These are phyloP conservation scores for Andrena trimmerana DNA, from an alignment of 2,888 invertebrate genomes.

Conservation along the genomic window DNA sequence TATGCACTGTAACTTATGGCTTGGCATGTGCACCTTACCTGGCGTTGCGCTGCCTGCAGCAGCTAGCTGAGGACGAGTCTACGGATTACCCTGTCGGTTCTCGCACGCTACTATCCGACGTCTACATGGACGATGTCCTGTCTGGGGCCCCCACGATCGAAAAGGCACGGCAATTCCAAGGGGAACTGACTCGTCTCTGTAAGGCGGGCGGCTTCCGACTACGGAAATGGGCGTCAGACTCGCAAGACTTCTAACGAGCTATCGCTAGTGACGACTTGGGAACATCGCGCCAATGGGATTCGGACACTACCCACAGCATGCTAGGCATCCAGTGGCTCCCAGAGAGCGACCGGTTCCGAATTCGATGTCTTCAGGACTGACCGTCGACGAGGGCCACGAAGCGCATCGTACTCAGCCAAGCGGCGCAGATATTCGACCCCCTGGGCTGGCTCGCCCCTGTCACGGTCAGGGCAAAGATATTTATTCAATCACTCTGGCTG, in stretches of 20 bases:
- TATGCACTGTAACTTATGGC: too few relatives aligned
- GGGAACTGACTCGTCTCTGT: constrained; percentile 40
- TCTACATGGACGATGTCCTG: constrained; percentile 64
- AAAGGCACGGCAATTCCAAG: background rate
- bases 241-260: background rate
- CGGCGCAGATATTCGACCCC: too few relatives aligned
- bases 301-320: background rate
- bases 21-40: constrained; percentile 57
- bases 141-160: constrained; percentile 41
- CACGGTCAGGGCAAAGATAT: too few relatives aligned
- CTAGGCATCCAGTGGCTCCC: constrained; percentile 56
- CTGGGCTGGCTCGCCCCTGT: too few relatives aligned
- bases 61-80: constrained; percentile 49
- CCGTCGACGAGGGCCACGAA: constrained; percentile 17
- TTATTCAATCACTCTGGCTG: constrained; percentile 59
- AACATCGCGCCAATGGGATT: background rate
- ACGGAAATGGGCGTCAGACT: constrained; percentile 27
- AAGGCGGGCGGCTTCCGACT: constrained; percentile 52
- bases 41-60: constrained; percentile 35
- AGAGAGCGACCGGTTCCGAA: constrained; percentile 24
- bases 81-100: constrained; percentile 42
- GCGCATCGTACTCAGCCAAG: constrained; percentile 28
- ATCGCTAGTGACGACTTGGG: background rate
- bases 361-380: background rate
- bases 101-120: constrained; percentile 22